phyloP scores from a whole-genome alignment of 2,113 vertebrate species.

The Tylochromis polylepis region DNA sequence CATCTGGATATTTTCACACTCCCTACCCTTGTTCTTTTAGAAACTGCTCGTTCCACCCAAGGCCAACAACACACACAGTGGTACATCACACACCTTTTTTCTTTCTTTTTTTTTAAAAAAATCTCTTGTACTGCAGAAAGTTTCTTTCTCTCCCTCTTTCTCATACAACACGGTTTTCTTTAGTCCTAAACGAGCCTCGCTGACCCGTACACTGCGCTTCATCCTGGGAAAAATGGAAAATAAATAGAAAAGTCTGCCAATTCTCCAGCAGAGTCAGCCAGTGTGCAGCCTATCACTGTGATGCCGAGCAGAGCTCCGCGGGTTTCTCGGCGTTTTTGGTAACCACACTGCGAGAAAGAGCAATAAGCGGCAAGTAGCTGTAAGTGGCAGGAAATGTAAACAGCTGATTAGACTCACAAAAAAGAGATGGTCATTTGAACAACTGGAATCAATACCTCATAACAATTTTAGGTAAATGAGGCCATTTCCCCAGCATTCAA shows the following conservation, averaged over 20 bases:
- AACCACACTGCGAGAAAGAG: constrained; percentile 48
- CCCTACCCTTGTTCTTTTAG: constrained; percentile 11
- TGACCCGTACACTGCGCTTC: constrained; percentile 4
- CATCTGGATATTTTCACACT: constrained; percentile 58
- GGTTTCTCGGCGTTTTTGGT: constrained; percentile 37
- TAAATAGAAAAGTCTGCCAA: constrained; percentile 31
- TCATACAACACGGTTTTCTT: not conserved
- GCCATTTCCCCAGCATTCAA: not conserved
- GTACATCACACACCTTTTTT: not conserved
- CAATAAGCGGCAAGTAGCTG: constrained; percentile 49
- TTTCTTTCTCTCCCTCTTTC: not conserved
- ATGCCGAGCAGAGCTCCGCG: constrained; percentile 40
- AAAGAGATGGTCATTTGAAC: not conserved
- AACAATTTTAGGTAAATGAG: not conserved
- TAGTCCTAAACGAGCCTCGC: not conserved
- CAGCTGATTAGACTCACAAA: constrained; percentile 13
- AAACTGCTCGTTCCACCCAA: constrained; percentile 23
- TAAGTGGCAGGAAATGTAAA: constrained; percentile 57
- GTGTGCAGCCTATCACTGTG: constrained; percentile 24
- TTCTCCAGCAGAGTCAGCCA: constrained; percentile 18
- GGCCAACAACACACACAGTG: constrained; percentile 19
- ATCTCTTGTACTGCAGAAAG: not conserved
- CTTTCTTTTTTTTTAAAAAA: not conserved
- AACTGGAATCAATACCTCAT: not conserved
- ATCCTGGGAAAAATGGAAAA: constrained; percentile 33